phyloP scores from a whole-genome alignment of 2,113 vertebrate genomes.

The Chloebia gouldiae region DNA sequence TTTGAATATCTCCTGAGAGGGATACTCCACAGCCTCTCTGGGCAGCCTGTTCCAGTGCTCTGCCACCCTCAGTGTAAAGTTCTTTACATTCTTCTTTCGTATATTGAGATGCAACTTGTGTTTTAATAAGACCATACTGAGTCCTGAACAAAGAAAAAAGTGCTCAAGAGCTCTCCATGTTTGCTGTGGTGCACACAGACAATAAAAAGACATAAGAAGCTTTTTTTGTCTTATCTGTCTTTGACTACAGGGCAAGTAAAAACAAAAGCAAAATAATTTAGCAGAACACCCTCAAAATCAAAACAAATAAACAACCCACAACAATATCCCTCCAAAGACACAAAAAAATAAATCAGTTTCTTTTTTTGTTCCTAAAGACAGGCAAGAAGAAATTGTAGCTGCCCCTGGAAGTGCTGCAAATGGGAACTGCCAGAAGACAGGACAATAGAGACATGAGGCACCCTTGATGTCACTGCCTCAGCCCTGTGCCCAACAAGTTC shows the following conservation, averaged over 20 bases:
- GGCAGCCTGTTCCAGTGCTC: not conserved
- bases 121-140: not conserved
- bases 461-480: rapidly evolving
- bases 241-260: not conserved
- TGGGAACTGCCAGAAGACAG: not conserved
- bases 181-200: not conserved
- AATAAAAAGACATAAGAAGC: not conserved
- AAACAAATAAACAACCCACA: not conserved
- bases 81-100: not conserved
- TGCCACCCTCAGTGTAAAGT: not conserved
- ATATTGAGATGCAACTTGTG: not conserved
- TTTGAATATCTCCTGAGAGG: not conserved
- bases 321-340: not conserved
- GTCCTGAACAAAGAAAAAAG: not conserved
- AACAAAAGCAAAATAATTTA: not conserved
- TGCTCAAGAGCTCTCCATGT: not conserved
- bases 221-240: not conserved
- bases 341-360: not conserved
- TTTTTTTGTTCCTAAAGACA: not conserved
- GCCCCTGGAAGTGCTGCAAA: not conserved
- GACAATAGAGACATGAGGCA: not conserved
- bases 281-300: not conserved
- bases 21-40: not conserved
- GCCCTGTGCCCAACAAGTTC: not conserved
- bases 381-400: not conserved